These are phyloP conservation scores for Phylloscopus trochiloides DNA, from an alignment of 2,113 vertebrate species.

Conservation along the genomic window DNA sequence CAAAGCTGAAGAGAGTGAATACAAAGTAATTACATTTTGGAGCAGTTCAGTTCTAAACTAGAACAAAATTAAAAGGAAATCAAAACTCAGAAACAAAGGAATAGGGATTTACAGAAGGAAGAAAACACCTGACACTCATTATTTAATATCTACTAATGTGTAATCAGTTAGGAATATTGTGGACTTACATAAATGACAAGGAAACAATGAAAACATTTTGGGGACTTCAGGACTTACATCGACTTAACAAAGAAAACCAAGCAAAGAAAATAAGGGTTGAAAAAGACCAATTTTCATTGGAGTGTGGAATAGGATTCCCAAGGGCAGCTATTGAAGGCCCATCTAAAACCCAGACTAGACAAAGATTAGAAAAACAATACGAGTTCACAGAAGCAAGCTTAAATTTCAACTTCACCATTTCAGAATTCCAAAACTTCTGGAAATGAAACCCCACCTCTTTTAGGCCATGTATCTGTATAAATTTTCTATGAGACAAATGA, in stretches of 20 bases:
- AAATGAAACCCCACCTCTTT: conserved; percentile 1
- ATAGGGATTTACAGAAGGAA: neutral
- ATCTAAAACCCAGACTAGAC: conserved; percentile 25
- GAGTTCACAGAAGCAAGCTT: neutral
- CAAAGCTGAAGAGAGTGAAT: neutral
- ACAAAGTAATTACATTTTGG: conserved; percentile 2
- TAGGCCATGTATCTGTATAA: neutral
- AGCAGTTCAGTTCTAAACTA: neutral
- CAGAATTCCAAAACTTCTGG: neutral
- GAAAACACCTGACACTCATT: neutral
- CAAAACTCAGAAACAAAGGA: conserved; percentile 15
- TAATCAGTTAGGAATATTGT: neutral
- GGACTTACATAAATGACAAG: neutral
- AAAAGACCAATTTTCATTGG: conserved; percentile 13
- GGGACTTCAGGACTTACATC: neutral
- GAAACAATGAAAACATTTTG: conserved; percentile 5
- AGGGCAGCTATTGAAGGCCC: neutral
- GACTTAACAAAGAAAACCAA: conserved; percentile 6
- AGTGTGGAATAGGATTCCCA: conserved; percentile 1
- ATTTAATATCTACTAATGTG: neutral
- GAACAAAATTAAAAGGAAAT: neutral
- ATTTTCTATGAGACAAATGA: neutral
- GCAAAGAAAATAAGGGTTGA: neutral
- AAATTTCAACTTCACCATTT: conserved; percentile 9
- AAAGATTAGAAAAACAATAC: conserved; percentile 45